A percentile compares a stretch with the other conserved stretches of the same genome.
phyloP scores from a whole-genome alignment of 2,888 invertebrate species.

The Heliconius ethilla region DNA sequence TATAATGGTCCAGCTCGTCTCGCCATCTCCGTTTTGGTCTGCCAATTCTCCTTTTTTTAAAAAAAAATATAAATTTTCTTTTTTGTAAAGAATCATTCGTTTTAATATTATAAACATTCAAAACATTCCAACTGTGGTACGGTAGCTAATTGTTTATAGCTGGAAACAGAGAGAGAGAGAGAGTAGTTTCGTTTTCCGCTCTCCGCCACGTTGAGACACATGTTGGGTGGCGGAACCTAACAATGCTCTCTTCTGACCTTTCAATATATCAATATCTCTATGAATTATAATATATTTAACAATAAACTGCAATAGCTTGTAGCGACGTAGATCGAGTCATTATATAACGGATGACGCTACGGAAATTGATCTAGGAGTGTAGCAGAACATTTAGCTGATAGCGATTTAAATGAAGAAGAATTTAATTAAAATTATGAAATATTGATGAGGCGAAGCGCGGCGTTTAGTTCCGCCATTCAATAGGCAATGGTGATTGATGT shows the following conservation, averaged over 20 bases:
- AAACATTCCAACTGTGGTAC: no score
- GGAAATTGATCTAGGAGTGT: slow-evolving; percentile 26
- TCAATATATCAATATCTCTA: not conserved
- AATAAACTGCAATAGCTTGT: not conserved
- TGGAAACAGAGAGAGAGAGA: no score
- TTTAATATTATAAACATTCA: not conserved
- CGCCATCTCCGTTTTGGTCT: no score
- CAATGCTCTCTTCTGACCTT: no score
- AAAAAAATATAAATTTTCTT: not conserved
- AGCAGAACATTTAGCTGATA: slow-evolving; percentile 7
- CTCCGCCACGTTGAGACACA: no score
- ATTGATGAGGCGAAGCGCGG: not conserved
- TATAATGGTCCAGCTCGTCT: no score
- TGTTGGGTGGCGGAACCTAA: no score
- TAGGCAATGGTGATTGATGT: not conserved
- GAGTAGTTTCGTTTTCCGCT: no score
- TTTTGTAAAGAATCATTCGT: not conserved
- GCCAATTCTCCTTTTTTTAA: no score
- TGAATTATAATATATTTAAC: not conserved
- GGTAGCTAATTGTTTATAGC: no score
- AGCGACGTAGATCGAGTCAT: not conserved
- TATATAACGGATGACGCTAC: slow-evolving; percentile 21
- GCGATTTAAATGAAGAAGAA: slow-evolving; percentile 18
- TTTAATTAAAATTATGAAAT: not conserved
- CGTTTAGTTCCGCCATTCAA: not conserved